phyloP scores from a whole-genome alignment of 2,888 invertebrate genomes.

The Lydus trimaculatus region DNA sequence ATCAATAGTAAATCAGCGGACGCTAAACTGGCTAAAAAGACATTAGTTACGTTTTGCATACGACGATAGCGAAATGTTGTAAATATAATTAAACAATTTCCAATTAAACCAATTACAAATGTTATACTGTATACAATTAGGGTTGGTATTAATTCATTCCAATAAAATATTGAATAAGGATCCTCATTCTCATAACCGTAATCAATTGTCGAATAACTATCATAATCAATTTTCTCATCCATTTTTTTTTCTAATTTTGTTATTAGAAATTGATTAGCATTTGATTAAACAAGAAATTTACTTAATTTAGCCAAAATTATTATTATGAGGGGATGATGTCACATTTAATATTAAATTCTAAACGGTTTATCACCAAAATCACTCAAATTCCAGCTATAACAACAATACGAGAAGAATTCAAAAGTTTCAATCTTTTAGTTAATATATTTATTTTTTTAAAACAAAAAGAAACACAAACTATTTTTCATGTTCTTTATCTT shows the following conservation, averaged over 20 bases:
- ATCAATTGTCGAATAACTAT: slow-evolving; percentile 39
- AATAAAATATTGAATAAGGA: slow-evolving; percentile 61
- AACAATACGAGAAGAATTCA: neutral
- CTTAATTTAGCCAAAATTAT: neutral
- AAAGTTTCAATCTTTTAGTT: slow-evolving; percentile 11
- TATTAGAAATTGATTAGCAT: slow-evolving; percentile 10
- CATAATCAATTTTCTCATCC: slow-evolving; percentile 29
- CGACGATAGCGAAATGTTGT: slow-evolving; percentile 65
- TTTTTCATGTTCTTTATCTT: neutral
- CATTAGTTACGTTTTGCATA: slow-evolving; percentile 71
- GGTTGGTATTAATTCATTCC: slow-evolving; percentile 66
- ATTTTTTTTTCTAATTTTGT: slow-evolving; percentile 10
- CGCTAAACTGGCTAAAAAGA: slow-evolving; percentile 73
- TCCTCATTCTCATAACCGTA: slow-evolving; percentile 62
- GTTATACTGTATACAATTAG: slow-evolving; percentile 67
- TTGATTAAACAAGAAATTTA: neutral
- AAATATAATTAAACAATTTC: slow-evolving; percentile 66
- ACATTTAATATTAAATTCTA: neutral
- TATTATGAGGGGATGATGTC: neutral
- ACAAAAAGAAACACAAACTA: slow-evolving; percentile 15
- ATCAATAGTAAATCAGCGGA: slow-evolving; percentile 74
- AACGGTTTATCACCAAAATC: neutral
- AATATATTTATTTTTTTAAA: neutral
- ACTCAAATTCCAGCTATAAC: slow-evolving; percentile 10
- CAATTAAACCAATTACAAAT: slow-evolving; percentile 67